Percentiles rank a stretch among this genome's conserved stretches.
phyloP scores from a whole-genome alignment of 2,797 vertebrate species.

The Chrosomus eos region DNA sequence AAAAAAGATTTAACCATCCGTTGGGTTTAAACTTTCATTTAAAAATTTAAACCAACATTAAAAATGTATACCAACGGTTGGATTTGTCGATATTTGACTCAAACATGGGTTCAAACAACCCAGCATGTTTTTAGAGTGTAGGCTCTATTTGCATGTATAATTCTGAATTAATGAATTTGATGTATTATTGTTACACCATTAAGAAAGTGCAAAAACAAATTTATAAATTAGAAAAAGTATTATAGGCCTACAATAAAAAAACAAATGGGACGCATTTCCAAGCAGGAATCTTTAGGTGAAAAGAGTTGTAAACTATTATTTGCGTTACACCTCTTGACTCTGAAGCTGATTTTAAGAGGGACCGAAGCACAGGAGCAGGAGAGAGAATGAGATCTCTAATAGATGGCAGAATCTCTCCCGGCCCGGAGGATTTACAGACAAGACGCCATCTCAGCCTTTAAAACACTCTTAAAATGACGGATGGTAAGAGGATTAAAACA shows the following conservation, averaged over 20 bases:
- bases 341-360: constrained; percentile 54
- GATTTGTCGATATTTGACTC: too few relatives aligned
- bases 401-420: constrained; percentile 84
- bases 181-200: neutral
- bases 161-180: neutral
- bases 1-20: too few relatives aligned
- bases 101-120: too few relatives aligned
- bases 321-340: neutral
- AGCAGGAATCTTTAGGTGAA: neutral
- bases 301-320: neutral
- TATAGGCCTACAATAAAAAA: neutral
- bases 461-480: constrained; percentile 95
- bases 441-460: constrained; percentile 93
- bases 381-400: constrained; percentile 82
- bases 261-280: neutral
- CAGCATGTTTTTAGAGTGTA: too few relatives aligned
- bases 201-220: neutral
- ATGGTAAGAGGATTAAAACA: constrained; percentile 99
- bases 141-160: neutral
- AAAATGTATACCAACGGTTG: too few relatives aligned
- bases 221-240: neutral
- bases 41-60: too few relatives aligned
- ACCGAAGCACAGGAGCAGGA: constrained; percentile 71
- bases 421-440: constrained; percentile 90
- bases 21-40: too few relatives aligned